Evolutionary conservation across 2,797 vertebrate species (phyloP).

Genomic region (Gymnothorax reevesii): DNA sequence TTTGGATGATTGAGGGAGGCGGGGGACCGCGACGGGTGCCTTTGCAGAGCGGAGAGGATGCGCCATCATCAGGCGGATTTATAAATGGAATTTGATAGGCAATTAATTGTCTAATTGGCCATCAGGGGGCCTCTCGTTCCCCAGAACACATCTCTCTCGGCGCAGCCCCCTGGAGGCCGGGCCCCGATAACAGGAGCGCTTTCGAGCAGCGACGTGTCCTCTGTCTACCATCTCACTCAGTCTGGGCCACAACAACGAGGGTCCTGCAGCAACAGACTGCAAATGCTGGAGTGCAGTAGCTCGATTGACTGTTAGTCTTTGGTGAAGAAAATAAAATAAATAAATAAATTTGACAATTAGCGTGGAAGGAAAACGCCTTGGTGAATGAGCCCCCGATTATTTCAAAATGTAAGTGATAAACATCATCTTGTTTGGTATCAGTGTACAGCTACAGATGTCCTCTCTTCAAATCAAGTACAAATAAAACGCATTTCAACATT

Average conservation of each 20-base stretch:
- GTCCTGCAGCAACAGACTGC: not conserved
- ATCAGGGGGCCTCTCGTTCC: slow-evolving; percentile 70
- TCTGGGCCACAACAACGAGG: not conserved
- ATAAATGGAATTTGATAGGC: slow-evolving; percentile 78
- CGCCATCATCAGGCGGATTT: slow-evolving; percentile 69
- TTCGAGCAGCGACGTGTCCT: not conserved
- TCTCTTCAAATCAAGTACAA: too few relatives aligned
- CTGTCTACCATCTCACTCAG: not conserved
- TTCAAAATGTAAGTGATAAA: too few relatives aligned
- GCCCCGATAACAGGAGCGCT: not conserved
- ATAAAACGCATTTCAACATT: too few relatives aligned
- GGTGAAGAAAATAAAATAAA: not conserved
- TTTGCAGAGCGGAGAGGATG: slow-evolving; percentile 45
- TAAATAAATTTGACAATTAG: not conserved
- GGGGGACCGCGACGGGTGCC: slow-evolving; percentile 61
- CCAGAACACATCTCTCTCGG: slow-evolving; percentile 49
- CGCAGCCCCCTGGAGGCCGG: not conserved
- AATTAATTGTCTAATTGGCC: slow-evolving; percentile 81
- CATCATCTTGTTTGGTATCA: too few relatives aligned
- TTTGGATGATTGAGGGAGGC: slow-evolving; percentile 76
- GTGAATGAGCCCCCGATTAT: not conserved
- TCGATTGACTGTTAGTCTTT: not conserved
- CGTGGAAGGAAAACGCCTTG: not conserved
- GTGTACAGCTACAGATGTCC: too few relatives aligned
- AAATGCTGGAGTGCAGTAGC: not conserved